A percentile compares a stretch with the other conserved stretches of the same genome.
phyloP scores from a whole-genome alignment of 2,113 vertebrate species.

The Tachysurus fulvidraco region DNA sequence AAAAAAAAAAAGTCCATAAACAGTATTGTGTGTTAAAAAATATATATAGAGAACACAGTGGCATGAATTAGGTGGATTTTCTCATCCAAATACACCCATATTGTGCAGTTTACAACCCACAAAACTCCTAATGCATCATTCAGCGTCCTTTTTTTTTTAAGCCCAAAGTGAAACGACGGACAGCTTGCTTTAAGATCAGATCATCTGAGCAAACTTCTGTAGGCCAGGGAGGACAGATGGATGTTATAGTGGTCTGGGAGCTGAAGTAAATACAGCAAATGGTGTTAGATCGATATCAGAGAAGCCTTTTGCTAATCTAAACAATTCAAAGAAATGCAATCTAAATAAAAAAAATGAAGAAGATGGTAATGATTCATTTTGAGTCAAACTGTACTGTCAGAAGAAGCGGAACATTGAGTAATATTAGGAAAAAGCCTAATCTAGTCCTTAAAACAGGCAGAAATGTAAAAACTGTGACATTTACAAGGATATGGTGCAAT shows the following conservation, averaged over 20 bases:
- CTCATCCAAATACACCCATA: background rate
- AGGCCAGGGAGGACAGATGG: conserved; percentile 75
- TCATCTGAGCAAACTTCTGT: conserved; percentile 82
- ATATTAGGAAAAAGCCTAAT: background rate
- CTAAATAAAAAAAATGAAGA: background rate
- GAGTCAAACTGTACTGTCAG: background rate
- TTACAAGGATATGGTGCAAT: background rate
- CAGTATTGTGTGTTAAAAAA: background rate
- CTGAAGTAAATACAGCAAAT: conserved; percentile 58
- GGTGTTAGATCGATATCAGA: background rate
- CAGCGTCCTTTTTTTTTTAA: background rate
- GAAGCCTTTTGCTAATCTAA: background rate
- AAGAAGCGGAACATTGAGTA: background rate
- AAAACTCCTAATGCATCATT: background rate
- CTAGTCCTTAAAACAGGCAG: background rate
- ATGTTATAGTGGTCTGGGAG: conserved; percentile 76
- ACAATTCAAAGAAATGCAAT: background rate
- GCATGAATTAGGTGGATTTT: background rate
- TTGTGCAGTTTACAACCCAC: background rate
- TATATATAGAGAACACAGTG: background rate
- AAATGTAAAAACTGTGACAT: background rate
- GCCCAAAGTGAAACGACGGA: background rate
- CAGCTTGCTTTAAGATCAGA: background rate
- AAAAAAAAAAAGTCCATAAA: background rate
- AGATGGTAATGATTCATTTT: background rate